Base-by-base conservation (phyloP, 2,797 vertebrate species). In the Lutjanus argentimaculatus region DNA sequence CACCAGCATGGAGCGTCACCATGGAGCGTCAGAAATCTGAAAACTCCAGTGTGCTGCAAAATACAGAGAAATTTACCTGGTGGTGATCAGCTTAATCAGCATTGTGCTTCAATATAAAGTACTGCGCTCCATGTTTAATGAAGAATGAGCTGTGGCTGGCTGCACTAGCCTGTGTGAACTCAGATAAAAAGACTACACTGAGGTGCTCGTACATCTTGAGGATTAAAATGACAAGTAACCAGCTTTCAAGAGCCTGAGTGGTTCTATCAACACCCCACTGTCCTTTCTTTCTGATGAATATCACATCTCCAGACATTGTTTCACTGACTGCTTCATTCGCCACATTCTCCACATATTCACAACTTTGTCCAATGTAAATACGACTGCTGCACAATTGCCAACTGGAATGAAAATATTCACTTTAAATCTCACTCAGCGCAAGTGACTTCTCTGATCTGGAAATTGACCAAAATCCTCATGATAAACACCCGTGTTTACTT, bases 401-500 rank as follows among this genome's bases (percentile, higher is more conserved):
- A 53, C n/a, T 25, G n/a, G 42, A 45, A 57, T 19, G 9, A 45
- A 72, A 59, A 78, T 56, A 80, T 42, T 63, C 69, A 45, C 49
- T 80, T 65, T 58, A 66, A 8, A 10, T 62, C 71, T 81, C 75
- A 66, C 61, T 72, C 57, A 15, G 67, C 56, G 55, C 40, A 43
- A 80, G 58, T 64, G 48, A 43, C 64, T 67, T 67, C 49, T 62
- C 43, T 59, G 12, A 66, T 67, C 75, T 77, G 74, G 66, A 81
- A 77, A 82, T 48, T 58, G 75, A 74, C 52, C 66, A 70, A 68
- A 86, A 79, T 43, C 62, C 81, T 43, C 19, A 6, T 0, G 49
- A 68, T 66, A 69, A 82, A 83, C 85, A 83, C 9, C 30, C 1
- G 5, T 77, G 72, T 89, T 88, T 88, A 79, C 77, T 80, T 86